Percentiles rank a stretch among this genome's conserved stretches.
phyloP scores from a whole-genome alignment of 2,888 invertebrate species.

The Tenodera sinensis region DNA sequence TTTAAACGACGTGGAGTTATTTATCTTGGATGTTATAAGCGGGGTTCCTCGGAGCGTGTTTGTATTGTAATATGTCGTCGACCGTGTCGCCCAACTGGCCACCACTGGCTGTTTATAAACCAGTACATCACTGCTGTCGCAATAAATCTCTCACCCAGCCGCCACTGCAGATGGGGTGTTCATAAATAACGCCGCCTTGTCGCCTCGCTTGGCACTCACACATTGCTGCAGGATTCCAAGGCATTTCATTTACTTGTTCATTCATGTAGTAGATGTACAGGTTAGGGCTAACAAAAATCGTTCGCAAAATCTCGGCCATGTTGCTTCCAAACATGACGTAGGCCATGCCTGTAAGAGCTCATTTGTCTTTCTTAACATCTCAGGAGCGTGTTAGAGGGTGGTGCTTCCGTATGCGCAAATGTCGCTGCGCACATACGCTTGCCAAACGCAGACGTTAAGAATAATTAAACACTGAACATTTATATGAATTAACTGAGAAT shows the following conservation, averaged over 20 bases:
- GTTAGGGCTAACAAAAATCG: too few relatives aligned
- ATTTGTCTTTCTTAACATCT: too few relatives aligned
- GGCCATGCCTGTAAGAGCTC: too few relatives aligned
- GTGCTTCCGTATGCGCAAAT: too few relatives aligned
- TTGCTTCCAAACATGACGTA: too few relatives aligned
- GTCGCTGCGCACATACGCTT: too few relatives aligned
- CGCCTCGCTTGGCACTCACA: not conserved
- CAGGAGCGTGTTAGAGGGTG: too few relatives aligned
- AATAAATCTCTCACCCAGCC: not conserved
- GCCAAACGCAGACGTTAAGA: too few relatives aligned
- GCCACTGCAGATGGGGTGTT: not conserved
- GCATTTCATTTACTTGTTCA: not conserved
- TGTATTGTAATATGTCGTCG: not conserved
- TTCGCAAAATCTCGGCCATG: too few relatives aligned
- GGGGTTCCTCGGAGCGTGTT: not conserved
- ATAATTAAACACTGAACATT: too few relatives aligned
- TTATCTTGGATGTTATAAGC: not conserved
- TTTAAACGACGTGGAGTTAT: not conserved
- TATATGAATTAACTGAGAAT: too few relatives aligned
- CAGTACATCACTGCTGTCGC: not conserved
- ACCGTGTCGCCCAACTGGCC: not conserved
- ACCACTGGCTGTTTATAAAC: conserved; percentile 9
- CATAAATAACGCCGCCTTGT: conserved; percentile 10
- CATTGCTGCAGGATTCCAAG: not conserved
- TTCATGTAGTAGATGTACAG: too few relatives aligned